Evolutionary conservation across 2,113 vertebrate genomes (phyloP).

Genomic region (Varanus salvator): DNA sequence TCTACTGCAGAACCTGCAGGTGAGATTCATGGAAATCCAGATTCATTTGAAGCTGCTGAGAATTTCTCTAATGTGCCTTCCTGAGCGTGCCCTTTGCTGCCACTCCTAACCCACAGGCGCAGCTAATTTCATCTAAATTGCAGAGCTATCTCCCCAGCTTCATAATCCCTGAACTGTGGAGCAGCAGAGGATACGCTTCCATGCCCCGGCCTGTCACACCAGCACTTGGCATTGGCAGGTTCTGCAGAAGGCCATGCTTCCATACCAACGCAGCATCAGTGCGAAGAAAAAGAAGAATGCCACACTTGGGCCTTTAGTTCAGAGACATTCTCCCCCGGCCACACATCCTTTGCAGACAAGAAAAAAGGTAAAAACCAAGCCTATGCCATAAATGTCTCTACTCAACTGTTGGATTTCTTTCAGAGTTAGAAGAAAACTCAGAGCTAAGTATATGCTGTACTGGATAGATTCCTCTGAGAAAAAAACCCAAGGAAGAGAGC

Average conservation of each 20-base stretch:
- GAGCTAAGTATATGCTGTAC: not conserved
- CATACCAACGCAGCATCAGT: not conserved
- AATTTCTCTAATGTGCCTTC: too few species aligned
- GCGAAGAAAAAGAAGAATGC: not conserved
- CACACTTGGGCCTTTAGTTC: not conserved
- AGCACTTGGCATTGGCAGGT: not conserved
- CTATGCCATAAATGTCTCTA: not conserved
- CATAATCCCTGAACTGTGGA: not conserved
- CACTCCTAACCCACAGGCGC: not conserved
- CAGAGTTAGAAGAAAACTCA: not conserved
- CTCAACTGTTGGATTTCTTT: not conserved
- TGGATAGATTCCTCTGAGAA: not conserved
- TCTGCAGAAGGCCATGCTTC: not conserved
- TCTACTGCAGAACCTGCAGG: too few species aligned
- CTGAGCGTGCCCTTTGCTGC: not conserved
- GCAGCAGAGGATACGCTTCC: not conserved
- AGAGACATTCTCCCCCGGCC: not conserved
- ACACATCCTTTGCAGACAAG: not conserved
- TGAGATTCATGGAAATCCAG: too few species aligned
- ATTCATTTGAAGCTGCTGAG: too few species aligned
- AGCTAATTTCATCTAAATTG: not conserved
- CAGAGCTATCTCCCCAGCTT: not conserved
- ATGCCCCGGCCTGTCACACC: not conserved
- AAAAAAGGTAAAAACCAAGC: not conserved
- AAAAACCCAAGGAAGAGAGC: not conserved